Evolutionary conservation across 2,888 invertebrate genomes (phyloP), one percentile per base, ranked within the genome.

Genomic region (Salticus scenicus): DNA sequence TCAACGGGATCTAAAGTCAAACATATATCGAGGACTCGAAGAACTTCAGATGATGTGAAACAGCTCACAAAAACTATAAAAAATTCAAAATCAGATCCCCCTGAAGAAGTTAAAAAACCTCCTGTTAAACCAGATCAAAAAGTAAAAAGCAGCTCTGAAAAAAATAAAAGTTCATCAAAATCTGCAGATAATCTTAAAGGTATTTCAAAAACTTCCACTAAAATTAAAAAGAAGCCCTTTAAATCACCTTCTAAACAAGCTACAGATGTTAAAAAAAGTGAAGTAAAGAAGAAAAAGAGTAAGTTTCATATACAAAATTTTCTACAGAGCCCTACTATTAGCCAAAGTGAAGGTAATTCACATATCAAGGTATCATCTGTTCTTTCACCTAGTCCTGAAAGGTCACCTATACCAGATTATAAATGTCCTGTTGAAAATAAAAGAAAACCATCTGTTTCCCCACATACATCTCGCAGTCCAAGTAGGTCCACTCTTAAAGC

Each of bases 261-360:
- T 71, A 24, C 42, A 8, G 80, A 86, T 41, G n/a, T 2, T 12
- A 80, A 80, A 37, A 86, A 86, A 64, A n/a, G 57, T 17, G 86
- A 80, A n/a, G 24, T 70, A 7, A 86, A 86, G 31, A 79, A 66
- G 63, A 79, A 85, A 70, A 76, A 74, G 57, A 86, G 71, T 75
- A 86, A 86, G 27, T 86, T 80, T 71, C 64, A 75, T 24, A 71
- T 86, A 57, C 67, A 86, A 63, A 86, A 86, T 72, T 86, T 86
- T 57, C 30, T 86, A 10, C 86, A 86, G 42, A 86, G 72, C 66
- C 75, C 80, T 30, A 64, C 78, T 72, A 31, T 37, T 17, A 69
- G 41, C 31, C 66, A 66, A 31, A 70, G 31, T 64, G 37, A 72
- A 47, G 67, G 42, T 67, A 17, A 30, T 20, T 64, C n/a, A 12